These are phyloP conservation scores for Psococerastis gibbosa DNA, from an alignment of 2,888 invertebrate species.

Conservation along the genomic window DNA sequence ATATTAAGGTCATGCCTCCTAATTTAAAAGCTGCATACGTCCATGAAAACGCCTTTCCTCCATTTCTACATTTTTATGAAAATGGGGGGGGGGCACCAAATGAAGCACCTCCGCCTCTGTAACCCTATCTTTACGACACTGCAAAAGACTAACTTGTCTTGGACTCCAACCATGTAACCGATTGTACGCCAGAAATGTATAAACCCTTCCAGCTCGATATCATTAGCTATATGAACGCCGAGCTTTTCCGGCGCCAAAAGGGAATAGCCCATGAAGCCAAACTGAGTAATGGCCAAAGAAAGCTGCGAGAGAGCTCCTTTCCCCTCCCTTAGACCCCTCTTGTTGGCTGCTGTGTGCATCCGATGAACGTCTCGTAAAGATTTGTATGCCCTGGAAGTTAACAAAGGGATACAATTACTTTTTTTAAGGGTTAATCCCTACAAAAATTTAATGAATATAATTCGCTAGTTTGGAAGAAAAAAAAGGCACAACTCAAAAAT, in stretches of 20 bases:
- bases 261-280: constrained; percentile 66
- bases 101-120: too few species aligned
- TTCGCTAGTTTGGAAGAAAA: too few species aligned
- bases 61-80: too few species aligned
- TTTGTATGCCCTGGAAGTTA: constrained; percentile 25
- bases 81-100: too few species aligned
- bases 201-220: constrained; percentile 51
- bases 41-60: too few species aligned
- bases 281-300: constrained; percentile 71
- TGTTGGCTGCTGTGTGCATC: constrained; percentile 29
- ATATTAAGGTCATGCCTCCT: too few species aligned
- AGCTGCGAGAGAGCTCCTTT: constrained; percentile 49
- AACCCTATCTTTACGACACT: neutral
- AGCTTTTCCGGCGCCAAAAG: constrained; percentile 41
- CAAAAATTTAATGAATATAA: too few species aligned
- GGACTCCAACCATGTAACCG: constrained; percentile 62
- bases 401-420: neutral
- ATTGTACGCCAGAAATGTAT: constrained; percentile 71
- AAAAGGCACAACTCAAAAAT: too few species aligned
- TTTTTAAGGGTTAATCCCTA: too few species aligned
- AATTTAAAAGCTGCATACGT: too few species aligned
- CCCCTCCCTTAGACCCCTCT: constrained; percentile 27
- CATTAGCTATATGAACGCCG: constrained; percentile 38
- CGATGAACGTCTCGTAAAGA: constrained; percentile 45
- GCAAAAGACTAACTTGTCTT: constrained; percentile 53